These are phyloP conservation scores for Neodon shergylaensis DNA, from an alignment of 2,113 vertebrate species.

Conservation along the genomic window DNA sequence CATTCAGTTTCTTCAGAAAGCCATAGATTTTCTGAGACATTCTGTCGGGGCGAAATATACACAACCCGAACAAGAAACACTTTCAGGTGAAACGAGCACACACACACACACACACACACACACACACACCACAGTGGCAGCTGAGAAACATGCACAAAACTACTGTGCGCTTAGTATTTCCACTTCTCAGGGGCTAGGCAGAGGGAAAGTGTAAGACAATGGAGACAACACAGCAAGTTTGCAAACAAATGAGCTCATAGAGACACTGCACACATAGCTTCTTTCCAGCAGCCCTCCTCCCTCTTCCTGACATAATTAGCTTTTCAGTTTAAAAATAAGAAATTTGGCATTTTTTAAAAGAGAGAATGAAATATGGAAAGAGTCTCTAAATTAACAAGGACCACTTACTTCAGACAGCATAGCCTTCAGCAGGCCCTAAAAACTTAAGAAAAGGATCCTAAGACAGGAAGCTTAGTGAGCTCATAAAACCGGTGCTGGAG, in stretches of 20 bases:
- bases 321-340: conserved; percentile 79
- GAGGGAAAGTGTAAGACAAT: conserved; percentile 81
- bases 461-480: conserved; percentile 94
- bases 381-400: conserved; percentile 87
- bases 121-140: conserved; percentile 37
- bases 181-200: conserved; percentile 61
- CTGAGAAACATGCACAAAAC: conserved; percentile 79
- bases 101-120: not conserved
- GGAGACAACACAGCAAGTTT: conserved; percentile 77
- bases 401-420: conserved; percentile 85
- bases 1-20: conserved; percentile 79
- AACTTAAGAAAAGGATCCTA: conserved; percentile 92
- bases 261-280: conserved; percentile 70
- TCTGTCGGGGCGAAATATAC: conserved; percentile 68
- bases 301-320: conserved; percentile 16
- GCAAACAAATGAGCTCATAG: conserved; percentile 72
- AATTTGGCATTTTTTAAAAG: conserved; percentile 80
- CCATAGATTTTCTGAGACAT: conserved; percentile 79
- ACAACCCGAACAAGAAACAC: conserved; percentile 80
- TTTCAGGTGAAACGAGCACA: conserved; percentile 73
- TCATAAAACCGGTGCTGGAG: conserved; percentile 91
- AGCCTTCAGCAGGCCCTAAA: conserved; percentile 94
- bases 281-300: conserved; percentile 57
- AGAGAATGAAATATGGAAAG: conserved; percentile 82
- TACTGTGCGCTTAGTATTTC: conserved; percentile 73